Evolutionary conservation across 2,797 vertebrate species (phyloP).

Genomic region (Myoxocephalus aenaeus): DNA sequence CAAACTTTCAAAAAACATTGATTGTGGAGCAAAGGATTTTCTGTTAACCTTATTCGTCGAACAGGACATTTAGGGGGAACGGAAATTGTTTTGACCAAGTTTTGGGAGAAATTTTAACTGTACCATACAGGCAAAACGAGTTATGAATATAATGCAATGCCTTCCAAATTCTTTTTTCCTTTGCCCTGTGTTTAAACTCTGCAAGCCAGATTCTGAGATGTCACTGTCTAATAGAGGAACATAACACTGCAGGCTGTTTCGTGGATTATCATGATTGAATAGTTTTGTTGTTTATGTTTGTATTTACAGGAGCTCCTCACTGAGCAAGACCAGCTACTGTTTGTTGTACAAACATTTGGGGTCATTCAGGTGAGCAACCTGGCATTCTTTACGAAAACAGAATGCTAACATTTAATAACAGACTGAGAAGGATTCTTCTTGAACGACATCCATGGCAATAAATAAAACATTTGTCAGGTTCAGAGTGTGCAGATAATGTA

Average conservation of each 20-base stretch:
- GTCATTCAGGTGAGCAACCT: conserved; percentile 52
- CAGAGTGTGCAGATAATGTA: conserved; percentile 40
- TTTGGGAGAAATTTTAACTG: background rate
- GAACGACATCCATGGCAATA: conserved; percentile 31
- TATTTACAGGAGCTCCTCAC: conserved; percentile 41
- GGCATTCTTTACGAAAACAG: conserved; percentile 47
- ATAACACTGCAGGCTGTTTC: background rate
- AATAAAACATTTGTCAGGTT: conserved; percentile 51
- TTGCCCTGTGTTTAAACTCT: background rate
- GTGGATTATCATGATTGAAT: background rate
- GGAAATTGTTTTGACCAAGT: background rate
- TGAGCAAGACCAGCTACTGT: conserved; percentile 31
- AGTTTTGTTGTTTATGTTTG: conserved; percentile 26
- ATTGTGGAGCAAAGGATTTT: background rate
- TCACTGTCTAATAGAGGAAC: background rate
- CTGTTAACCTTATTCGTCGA: background rate
- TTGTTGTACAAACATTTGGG: conserved; percentile 44
- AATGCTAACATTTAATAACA: conserved; percentile 38
- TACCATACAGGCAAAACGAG: background rate
- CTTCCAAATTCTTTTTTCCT: background rate
- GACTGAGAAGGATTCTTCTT: conserved; percentile 17
- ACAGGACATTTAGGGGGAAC: background rate
- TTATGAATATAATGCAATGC: background rate
- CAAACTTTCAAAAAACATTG: background rate
- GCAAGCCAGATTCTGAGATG: background rate